Base-by-base conservation (phyloP, 2,888 invertebrate genomes). In the Idaea aversata region DNA sequence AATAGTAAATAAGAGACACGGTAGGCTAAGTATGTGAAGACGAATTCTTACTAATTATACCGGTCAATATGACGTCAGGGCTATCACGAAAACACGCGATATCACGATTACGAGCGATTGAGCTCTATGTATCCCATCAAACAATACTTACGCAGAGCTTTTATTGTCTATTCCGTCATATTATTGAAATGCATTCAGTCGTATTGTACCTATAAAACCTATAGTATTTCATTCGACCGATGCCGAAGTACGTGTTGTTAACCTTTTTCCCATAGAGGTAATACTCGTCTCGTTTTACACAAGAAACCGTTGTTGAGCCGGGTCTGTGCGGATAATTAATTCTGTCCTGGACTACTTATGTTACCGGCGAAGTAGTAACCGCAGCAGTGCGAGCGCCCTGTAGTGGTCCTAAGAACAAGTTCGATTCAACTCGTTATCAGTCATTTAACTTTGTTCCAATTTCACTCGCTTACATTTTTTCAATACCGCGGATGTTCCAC, bases 271-370 rank as follows among this genome's bases (percentile, higher is more conserved):
- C 85, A 86, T 86, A 79, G 81, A 74, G 77, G 72, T 79, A 75
- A 4, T 36, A 5, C 82, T 84, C 82, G 88, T 88, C 87, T 88
- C 86, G 84, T 86, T 87, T 86, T 88, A 90, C 90, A 87, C 88
- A 81, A 91, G 89, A 88, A 88, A 90, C 91, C 90, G 90, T 91
- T 91, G 84, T 79, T 78, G 75, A 80, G 78, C 72, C 76, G 73
- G 71, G 71, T 73, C 79, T 72, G 47, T 7, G 78, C 77, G 75
- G 83, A 86, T 88, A 91, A 91, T 91, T 90, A 88, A 90, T 90
- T 88, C 88, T 81, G 86, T 87, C 87, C 87, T 88, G 89, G 72
- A 81, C 85, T 87, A 90, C 90, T 90, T 90, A 86, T 75, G 80
- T 87, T 86, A 84, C 85, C 79, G 80, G 75, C 81, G 75, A 77